A percentile compares a stretch with the other conserved stretches of the same genome.
These are phyloP conservation scores for Chaenodraco wilsoni DNA, from an alignment of 2,797 vertebrate species.

Conservation along the genomic window DNA sequence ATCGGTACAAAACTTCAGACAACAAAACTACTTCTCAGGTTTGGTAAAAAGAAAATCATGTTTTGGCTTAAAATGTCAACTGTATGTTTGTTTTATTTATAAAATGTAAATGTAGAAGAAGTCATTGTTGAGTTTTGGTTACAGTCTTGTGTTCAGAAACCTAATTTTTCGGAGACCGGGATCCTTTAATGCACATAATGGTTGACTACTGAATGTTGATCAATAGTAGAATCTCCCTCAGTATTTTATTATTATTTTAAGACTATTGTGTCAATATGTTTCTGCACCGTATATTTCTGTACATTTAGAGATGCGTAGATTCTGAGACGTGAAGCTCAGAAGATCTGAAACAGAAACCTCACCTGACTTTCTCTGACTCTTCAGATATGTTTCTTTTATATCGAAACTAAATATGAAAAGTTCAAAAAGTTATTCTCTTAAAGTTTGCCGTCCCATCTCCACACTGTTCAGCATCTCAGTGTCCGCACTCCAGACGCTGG, in stretches of 20 bases:
- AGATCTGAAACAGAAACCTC: not conserved
- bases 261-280: not conserved
- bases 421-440: not conserved
- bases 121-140: too few species aligned
- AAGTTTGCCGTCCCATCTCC: not conserved
- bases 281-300: not conserved
- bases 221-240: not conserved
- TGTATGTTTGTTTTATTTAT: too few species aligned
- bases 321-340: not conserved
- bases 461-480: not conserved
- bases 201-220: not conserved
- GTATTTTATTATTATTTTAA: not conserved
- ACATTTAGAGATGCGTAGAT: not conserved
- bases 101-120: too few species aligned
- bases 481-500: too few species aligned
- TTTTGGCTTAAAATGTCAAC: too few species aligned
- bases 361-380: not conserved
- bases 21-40: too few species aligned
- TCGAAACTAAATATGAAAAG: not conserved
- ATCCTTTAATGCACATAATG: not conserved
- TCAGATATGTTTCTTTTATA: not conserved
- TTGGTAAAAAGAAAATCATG: too few species aligned
- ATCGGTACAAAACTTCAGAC: too few species aligned
- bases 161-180: too few species aligned
- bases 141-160: too few species aligned